phyloP scores from a whole-genome alignment of 2,797 vertebrate genomes.

The Molossus alvarezi region DNA sequence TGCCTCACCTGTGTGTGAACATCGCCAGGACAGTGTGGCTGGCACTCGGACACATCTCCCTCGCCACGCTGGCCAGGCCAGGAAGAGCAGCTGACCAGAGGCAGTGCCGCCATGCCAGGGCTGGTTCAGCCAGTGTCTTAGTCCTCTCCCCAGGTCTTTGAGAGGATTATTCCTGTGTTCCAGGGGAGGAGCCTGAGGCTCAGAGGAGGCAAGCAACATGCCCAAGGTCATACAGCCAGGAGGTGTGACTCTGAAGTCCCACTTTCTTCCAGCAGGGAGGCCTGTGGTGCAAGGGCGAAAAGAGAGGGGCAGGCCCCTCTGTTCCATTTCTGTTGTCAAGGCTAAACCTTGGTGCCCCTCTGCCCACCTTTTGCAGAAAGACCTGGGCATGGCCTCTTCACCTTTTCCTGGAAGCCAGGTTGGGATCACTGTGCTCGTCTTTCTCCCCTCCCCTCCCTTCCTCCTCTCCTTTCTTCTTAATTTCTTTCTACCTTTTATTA shows the following conservation, averaged over 20 bases:
- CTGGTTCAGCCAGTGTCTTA: background rate
- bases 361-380: background rate
- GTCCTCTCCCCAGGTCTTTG: background rate
- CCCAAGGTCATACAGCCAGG: background rate
- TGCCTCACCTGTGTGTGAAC: background rate
- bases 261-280: background rate
- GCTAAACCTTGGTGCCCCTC: background rate
- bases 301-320: no score
- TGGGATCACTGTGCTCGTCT: background rate
- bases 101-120: background rate
- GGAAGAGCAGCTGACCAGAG: background rate
- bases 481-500: background rate
- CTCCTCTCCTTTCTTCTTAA: background rate
- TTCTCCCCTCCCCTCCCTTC: no score
- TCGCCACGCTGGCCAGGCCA: fast-evolving
- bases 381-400: background rate
- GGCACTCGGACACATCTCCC: background rate
- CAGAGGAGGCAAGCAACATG: background rate
- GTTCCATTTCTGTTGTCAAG: background rate
- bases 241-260: background rate
- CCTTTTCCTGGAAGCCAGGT: background rate
- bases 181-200: background rate
- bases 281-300: background rate
- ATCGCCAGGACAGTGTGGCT: fast-evolving
- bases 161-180: background rate